Conservation (phyloP, 2,888 invertebrate species). For the Chouioia cunea region DNA sequence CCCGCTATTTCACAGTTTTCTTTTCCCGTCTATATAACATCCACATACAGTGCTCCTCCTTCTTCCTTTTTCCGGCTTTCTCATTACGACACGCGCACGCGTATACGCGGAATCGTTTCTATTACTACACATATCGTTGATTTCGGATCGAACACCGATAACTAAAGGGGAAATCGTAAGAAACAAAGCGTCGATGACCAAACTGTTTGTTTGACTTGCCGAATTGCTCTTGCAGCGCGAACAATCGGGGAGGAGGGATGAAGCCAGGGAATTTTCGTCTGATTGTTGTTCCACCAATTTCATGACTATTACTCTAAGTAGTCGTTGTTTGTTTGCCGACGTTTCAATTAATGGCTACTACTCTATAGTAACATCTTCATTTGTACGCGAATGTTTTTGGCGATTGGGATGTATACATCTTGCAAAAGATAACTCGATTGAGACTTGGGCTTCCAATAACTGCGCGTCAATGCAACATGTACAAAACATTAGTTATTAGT, state of each 20-base stretch:
- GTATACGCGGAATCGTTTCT: background rate
- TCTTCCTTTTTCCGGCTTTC: background rate
- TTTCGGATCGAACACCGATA: conserved; percentile 18
- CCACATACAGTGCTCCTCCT: background rate
- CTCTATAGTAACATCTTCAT: too few species aligned
- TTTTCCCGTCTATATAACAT: background rate
- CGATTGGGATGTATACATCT: too few species aligned
- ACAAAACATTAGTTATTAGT: too few species aligned
- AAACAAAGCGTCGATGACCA: background rate
- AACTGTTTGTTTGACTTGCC: conserved; percentile 34
- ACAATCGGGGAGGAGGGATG: conserved; percentile 6
- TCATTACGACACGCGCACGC: background rate
- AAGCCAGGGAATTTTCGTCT: conserved; percentile 19
- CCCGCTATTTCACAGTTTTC: conserved; percentile 15
- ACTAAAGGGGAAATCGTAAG: conserved; percentile 12
- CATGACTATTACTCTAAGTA: conserved; percentile 25
- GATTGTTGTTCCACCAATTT: conserved; percentile 30
- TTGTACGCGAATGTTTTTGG: too few species aligned
- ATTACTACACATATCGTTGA: too few species aligned
- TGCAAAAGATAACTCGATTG: background rate
- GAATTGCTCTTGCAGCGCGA: background rate
- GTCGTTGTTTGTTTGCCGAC: conserved; percentile 3
- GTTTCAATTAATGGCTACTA: conserved; percentile 10
- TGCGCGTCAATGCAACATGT: too few species aligned
- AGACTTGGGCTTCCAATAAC: too few species aligned